Evolutionary conservation across 2,797 vertebrate genomes (phyloP).

Genomic region (Micrastur ruficollis): DNA sequence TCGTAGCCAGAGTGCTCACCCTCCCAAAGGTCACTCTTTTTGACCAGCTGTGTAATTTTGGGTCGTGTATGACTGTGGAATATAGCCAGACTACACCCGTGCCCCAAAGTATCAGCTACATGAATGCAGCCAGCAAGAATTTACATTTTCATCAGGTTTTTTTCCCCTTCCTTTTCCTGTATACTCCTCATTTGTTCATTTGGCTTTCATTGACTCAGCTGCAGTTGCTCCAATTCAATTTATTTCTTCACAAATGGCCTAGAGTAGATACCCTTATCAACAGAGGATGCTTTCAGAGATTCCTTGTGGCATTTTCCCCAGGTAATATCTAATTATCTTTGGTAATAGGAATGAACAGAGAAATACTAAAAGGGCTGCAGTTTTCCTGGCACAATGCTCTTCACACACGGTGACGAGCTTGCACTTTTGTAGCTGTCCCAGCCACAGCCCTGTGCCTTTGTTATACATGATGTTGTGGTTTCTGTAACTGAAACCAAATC

Average conservation of each 20-base stretch:
- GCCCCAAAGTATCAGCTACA: not conserved
- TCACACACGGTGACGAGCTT: not conserved
- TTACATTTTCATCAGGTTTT: not conserved
- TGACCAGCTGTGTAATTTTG: not conserved
- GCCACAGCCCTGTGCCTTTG: not conserved
- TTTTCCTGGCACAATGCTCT: not conserved
- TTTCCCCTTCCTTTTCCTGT: not conserved
- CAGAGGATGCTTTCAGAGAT: constrained; percentile 2
- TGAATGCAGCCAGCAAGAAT: not conserved
- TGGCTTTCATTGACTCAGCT: not conserved
- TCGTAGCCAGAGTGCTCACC: not conserved
- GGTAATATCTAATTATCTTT: not conserved
- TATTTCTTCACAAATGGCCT: not conserved
- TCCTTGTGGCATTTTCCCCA: not conserved
- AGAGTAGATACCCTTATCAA: not conserved
- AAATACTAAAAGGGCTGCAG: not conserved
- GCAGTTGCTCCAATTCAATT: not conserved
- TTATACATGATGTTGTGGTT: not conserved
- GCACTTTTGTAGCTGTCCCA: not conserved
- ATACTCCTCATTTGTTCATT: not conserved
- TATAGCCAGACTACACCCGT: not conserved
- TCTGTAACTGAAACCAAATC: not conserved
- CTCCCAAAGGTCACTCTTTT: not conserved
- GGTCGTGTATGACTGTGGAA: not conserved
- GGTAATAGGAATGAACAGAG: not conserved